These are phyloP conservation scores for Cotesia vestalis DNA, from an alignment of 1,140 invertebrate genomes.

Conservation along the genomic window DNA sequence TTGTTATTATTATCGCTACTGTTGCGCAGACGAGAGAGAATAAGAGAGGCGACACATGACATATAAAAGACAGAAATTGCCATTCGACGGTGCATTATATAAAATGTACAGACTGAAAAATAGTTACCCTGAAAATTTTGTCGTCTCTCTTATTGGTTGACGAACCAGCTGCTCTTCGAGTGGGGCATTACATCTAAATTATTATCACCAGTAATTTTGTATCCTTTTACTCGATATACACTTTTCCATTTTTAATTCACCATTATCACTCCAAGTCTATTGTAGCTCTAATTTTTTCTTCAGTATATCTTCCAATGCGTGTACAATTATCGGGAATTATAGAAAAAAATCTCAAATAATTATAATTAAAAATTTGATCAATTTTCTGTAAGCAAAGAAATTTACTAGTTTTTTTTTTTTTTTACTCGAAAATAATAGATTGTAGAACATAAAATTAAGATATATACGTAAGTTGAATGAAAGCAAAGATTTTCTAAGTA, in stretches of 20 bases:
- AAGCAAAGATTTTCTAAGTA: no score
- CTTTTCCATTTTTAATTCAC: background rate
- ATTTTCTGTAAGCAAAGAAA: no score
- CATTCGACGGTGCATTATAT: conserved; percentile 20
- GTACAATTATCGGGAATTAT: no score
- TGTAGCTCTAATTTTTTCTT: no score
- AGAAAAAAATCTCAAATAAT: no score
- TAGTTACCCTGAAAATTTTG: conserved; percentile 19
- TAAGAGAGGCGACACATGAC: conserved; percentile 1
- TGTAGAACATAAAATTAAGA: no score
- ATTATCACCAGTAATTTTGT: conserved; percentile 40
- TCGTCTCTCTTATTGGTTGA: conserved; percentile 33
- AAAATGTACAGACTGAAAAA: conserved; percentile 29
- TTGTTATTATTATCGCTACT: conserved; percentile 66
- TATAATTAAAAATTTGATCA: no score
- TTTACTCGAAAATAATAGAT: no score
- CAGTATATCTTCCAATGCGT: no score
- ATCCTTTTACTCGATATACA: conserved; percentile 13
- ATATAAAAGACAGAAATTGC: conserved; percentile 18
- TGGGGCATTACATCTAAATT: conserved; percentile 44
- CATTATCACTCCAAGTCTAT: background rate
- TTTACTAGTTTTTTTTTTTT: no score
- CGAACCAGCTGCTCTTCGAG: conserved; percentile 51
- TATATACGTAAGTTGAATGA: no score
- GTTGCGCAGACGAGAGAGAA: conserved; percentile 45